Evolutionary conservation across 2,888 invertebrate genomes (phyloP), one percentile per base, ranked within the genome.

Genomic region (Dicyrtoma fusca): DNA sequence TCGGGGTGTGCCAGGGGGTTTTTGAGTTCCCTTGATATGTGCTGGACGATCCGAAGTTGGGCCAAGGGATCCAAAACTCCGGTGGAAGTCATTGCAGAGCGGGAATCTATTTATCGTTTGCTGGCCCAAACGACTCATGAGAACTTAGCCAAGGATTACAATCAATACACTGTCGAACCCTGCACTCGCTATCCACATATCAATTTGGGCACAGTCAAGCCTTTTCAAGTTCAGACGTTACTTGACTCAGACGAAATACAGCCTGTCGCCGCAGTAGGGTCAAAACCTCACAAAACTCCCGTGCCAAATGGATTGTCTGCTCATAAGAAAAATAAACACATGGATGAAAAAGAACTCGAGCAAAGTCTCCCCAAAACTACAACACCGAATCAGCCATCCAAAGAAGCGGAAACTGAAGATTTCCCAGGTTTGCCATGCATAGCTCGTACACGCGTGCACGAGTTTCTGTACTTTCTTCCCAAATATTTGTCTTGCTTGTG

Each of bases 1-100:
- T 85, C 86, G 14, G 87, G 87, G 1, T 85, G 85, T 82, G 87
- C 86, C 1, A 82, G 87, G 61, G 87, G 87, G 1, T 88, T 87
- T 79, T 82, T 88, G 14, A 84, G 86, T 45, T 84, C 85, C 1
- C 82, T 86, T 77, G 87, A 88, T 81, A 83, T 86, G 1, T 86
- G 85, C 1, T 88, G 87, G 87, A 84, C 86, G 83, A 83, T 87
- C 61, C 81, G 84, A 59, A 82, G 83, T 64, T 86, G 85, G 84
- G 84, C 85, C 0, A 82, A 84, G 47, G 84, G 84, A 8, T 81
- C 82, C 42, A 82, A 82, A 80, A 83, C 83, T 0, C 82, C 83
- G 1, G 81, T 84, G 51, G 78, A 80, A 73, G 83, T 86, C 45
- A 81, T 87, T 47, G 85, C 86, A 5, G 86, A 87, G 80, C 81